Evolutionary conservation across 2,113 vertebrate species (phyloP), one percentile per base, ranked within the genome.

Genomic region (Agapornis roseicollis): DNA sequence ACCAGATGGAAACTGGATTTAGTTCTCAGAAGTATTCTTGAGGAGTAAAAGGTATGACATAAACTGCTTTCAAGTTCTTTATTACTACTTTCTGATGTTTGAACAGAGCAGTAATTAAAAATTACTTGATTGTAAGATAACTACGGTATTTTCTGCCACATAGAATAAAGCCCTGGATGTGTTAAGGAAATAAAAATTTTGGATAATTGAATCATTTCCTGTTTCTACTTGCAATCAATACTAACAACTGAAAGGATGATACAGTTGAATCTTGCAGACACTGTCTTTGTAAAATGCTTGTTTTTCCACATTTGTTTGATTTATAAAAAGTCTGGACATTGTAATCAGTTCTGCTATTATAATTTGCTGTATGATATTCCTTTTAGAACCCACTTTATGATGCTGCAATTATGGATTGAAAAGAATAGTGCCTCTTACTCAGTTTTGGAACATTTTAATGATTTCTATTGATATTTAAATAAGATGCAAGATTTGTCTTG

Each of bases 391-490:
- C 27, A n/a, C 7, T 76, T 70, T 80, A 58, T 41, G 14, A 96
- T 97, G 95, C 17, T 96, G 80, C 95, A 93, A 93, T 94, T 88
- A 35, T 14, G 31, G 10, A 42, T 24, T 60, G 35, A 70, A 83
- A 68, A 29, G 41, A 80, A 27, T n/a, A 52, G 24, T 85, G 31
- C 24, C 39, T 65, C 27, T 3, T 3, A 37, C 31, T 76, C 47
- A 49, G 19, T 58, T 77, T 71, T 65, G 47, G 52, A 76, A 66
- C 61, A 79, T 94, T 81, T 95, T 86, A 88, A 91, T 71, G 16
- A 6, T 93, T 86, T 95, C 85, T 95, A 31, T 81, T 86, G 85
- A 79, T 72, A 79, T 88, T 95, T 85, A 82, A 96, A 72, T 95
- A 87, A 92, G 85, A 91, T 74, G 66, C 46, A 53, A 55, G 50